Conservation (phyloP, 1,140 invertebrate species). For the Trichomalopsis sarcophagae region DNA sequence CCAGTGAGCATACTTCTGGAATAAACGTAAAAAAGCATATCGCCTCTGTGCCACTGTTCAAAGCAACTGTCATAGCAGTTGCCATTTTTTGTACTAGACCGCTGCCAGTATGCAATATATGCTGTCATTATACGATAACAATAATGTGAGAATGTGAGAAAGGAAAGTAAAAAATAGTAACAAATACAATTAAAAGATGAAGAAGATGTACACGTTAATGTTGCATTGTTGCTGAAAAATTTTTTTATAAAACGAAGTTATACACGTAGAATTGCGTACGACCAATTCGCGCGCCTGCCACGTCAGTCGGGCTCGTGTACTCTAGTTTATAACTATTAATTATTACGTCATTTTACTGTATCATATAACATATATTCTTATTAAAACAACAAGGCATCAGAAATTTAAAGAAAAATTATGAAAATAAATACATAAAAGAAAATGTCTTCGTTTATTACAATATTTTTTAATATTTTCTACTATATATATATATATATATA, state of each 20-base stretch:
- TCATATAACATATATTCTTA: slow-evolving; percentile 62
- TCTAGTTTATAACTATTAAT: slow-evolving; percentile 55
- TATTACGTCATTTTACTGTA: slow-evolving; percentile 69
- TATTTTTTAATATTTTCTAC: too few relatives aligned
- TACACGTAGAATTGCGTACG: slow-evolving; percentile 70
- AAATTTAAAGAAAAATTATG: background rate
- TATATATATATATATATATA: too few relatives aligned
- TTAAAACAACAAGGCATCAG: background rate
- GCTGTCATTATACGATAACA: slow-evolving; percentile 44
- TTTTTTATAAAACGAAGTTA: slow-evolving; percentile 70
- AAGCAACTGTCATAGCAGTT: slow-evolving; percentile 42
- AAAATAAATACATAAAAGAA: background rate
- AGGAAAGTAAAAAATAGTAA: background rate
- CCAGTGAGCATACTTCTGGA: background rate
- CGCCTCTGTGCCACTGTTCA: background rate
- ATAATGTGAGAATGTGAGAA: slow-evolving; percentile 21
- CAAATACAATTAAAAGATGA: background rate
- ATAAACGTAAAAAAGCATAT: background rate
- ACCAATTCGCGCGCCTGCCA: slow-evolving; percentile 66
- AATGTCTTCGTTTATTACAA: too few relatives aligned
- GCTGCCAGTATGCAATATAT: slow-evolving; percentile 69
- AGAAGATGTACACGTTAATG: slow-evolving; percentile 63
- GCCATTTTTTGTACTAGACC: slow-evolving; percentile 55
- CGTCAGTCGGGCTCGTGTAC: slow-evolving; percentile 61
- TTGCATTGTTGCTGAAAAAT: slow-evolving; percentile 70